A percentile compares a stretch with the other conserved stretches of the same genome.
These are phyloP conservation scores for Clistopyga incitator DNA, from an alignment of 2,888 invertebrate species.

Conservation along the genomic window DNA sequence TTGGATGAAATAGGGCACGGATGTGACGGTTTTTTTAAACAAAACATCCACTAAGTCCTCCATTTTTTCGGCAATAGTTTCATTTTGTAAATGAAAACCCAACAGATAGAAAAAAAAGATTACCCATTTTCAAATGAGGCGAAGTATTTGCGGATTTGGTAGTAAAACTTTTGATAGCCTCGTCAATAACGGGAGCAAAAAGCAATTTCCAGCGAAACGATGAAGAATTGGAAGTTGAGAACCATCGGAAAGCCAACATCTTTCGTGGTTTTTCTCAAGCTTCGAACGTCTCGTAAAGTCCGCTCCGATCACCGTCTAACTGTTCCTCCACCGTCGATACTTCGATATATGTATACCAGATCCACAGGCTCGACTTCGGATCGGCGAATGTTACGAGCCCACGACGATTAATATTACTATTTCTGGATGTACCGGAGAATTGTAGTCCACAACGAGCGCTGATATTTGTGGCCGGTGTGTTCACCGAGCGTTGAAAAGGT, in stretches of 20 bases:
- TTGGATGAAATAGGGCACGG: too few relatives aligned
- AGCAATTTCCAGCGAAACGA: not conserved
- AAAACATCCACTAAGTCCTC: too few relatives aligned
- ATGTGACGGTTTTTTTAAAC: too few relatives aligned
- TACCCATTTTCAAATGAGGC: not conserved
- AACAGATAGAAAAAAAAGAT: not conserved
- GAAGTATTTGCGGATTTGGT: not conserved
- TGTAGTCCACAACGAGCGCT: slow-evolving; percentile 10
- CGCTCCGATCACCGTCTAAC: slow-evolving; percentile 9
- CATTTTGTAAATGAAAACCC: not conserved
- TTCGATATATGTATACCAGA: slow-evolving; percentile 4
- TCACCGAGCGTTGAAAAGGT: slow-evolving; percentile 22
- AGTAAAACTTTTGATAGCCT: not conserved
- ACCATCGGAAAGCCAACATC: slow-evolving; percentile 2
- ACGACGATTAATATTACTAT: slow-evolving; percentile 42
- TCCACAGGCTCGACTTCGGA: not conserved
- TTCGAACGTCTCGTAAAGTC: slow-evolving; percentile 2
- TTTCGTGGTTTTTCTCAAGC: slow-evolving; percentile 16
- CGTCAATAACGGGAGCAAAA: not conserved
- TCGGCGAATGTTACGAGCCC: slow-evolving; percentile 14
- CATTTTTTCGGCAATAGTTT: not conserved
- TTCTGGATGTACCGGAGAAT: slow-evolving; percentile 32
- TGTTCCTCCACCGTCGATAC: slow-evolving; percentile 16
- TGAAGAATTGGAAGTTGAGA: slow-evolving; percentile 8
- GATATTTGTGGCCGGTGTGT: slow-evolving; percentile 35